phyloP scores from a whole-genome alignment of 37 sponge, comb jelly and placozoan species.

The Crambe crambe region DNA sequence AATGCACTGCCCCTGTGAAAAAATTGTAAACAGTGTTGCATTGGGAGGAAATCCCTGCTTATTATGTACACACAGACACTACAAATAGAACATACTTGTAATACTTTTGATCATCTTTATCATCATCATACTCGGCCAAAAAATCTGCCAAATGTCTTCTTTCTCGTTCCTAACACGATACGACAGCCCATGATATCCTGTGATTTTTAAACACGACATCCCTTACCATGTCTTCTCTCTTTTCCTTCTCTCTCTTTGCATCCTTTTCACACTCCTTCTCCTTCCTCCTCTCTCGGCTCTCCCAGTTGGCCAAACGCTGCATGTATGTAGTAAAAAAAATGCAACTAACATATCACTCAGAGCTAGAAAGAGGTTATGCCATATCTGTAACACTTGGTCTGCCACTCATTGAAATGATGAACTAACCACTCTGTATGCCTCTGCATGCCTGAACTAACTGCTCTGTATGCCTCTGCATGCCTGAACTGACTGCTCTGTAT shows the following conservation, averaged over 20 bases:
- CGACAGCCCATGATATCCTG: background rate
- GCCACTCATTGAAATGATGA: too few species aligned
- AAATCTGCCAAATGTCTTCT: slow-evolving; percentile 71
- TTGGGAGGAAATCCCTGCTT: too few species aligned
- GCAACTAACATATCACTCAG: too few species aligned
- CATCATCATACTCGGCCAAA: slow-evolving; percentile 94
- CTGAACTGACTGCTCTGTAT: slow-evolving; percentile 53
- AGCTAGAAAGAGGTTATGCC: too few species aligned
- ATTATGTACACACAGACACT: too few species aligned
- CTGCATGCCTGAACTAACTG: too few species aligned
- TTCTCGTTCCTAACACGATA: slow-evolving; percentile 61
- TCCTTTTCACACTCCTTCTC: slow-evolving; percentile 70
- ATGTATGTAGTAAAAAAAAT: background rate
- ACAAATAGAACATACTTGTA: too few species aligned
- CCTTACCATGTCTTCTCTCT: slow-evolving; percentile 72
- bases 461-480: too few species aligned
- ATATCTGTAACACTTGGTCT: too few species aligned
- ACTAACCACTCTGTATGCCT: too few species aligned
- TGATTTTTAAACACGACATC: background rate
- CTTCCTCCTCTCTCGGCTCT: slow-evolving; percentile 80
- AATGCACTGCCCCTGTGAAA: slow-evolving; percentile 63
- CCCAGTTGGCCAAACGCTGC: slow-evolving; percentile 78
- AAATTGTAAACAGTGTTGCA: too few species aligned
- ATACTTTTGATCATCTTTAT: slow-evolving; percentile 89
- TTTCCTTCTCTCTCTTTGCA: slow-evolving; percentile 67